Evolutionary conservation across 2,113 vertebrate species (phyloP).

Genomic region (Fregata magnificens): DNA sequence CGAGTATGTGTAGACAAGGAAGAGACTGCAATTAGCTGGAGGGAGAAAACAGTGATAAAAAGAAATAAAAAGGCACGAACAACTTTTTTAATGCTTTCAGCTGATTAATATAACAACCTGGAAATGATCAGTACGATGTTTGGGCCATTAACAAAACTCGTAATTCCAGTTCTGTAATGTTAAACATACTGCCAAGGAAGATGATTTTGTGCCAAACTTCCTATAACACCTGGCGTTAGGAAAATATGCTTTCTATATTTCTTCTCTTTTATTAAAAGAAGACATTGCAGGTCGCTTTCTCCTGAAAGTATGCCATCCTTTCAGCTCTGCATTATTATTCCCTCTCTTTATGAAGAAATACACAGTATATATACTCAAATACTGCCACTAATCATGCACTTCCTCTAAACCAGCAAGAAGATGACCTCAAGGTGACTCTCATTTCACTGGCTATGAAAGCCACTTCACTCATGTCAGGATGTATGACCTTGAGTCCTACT

Average conservation of each 20-base stretch:
- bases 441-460: background rate
- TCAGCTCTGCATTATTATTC: background rate
- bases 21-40: background rate
- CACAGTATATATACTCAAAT: background rate
- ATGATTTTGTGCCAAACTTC: background rate
- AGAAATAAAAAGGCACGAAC: background rate
- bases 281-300: background rate
- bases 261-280: background rate
- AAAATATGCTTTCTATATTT: constrained; percentile 5
- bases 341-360: background rate
- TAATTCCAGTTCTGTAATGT: background rate
- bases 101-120: background rate
- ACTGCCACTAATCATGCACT: background rate
- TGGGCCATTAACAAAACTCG: background rate
- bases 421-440: background rate
- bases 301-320: background rate
- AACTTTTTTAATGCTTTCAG: background rate
- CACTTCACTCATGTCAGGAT: background rate
- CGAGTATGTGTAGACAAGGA: background rate
- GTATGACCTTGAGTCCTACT: background rate
- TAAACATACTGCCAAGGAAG: background rate
- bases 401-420: background rate
- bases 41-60: background rate
- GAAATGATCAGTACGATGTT: background rate
- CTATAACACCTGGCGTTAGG: background rate